Evolutionary conservation across 2,888 invertebrate species (phyloP).

Genomic region (Pseudoips prasinana): DNA sequence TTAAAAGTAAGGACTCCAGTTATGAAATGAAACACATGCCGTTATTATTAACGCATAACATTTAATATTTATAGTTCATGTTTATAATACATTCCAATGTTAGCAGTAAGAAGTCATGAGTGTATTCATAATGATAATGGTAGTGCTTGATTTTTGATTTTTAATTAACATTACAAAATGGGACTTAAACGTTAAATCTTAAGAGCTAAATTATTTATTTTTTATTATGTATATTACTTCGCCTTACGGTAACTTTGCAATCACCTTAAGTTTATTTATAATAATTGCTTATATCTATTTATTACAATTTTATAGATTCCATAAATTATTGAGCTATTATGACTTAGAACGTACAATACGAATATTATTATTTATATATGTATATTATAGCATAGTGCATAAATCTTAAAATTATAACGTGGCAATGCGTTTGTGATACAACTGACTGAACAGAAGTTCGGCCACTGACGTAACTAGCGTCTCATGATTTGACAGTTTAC

Average conservation of each 20-base stretch:
- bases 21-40: constrained; percentile 58
- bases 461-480: constrained; percentile 15
- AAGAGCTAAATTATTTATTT: constrained; percentile 47
- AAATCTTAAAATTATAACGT: constrained; percentile 52
- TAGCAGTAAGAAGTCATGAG: constrained; percentile 80
- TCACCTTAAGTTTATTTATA: constrained; percentile 45
- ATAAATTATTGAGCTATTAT: constrained; percentile 76
- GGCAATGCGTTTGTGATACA: constrained; percentile 52
- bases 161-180: constrained; percentile 80
- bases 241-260: constrained; percentile 40
- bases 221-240: constrained; percentile 57
- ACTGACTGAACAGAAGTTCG: constrained; percentile 32
- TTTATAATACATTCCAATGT: constrained; percentile 82
- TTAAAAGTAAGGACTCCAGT: no score
- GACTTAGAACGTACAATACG: constrained; percentile 45
- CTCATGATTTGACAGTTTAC: not conserved
- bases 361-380: constrained; percentile 41
- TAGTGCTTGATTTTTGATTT: constrained; percentile 75
- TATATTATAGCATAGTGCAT: constrained; percentile 66
- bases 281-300: constrained; percentile 62
- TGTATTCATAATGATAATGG: constrained; percentile 78
- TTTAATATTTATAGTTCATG: constrained; percentile 84
- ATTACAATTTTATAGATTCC: constrained; percentile 62
- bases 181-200: constrained; percentile 61
- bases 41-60: constrained; percentile 88